Evolutionary conservation across 1,140 invertebrate genomes (phyloP).

Genomic region (Octopus sinensis): DNA sequence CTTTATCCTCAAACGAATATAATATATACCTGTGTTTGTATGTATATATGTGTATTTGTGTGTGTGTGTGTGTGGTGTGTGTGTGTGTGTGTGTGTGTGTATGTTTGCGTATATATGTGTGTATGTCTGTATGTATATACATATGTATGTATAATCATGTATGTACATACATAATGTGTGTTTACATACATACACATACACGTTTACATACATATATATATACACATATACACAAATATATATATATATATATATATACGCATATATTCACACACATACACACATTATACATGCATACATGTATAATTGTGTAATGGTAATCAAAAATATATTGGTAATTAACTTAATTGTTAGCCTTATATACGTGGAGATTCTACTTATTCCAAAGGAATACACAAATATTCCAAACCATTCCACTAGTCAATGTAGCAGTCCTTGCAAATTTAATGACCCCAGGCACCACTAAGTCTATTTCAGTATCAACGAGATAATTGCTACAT

Average conservation of each 20-base stretch:
- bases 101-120: neutral
- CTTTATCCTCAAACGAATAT: too few species aligned
- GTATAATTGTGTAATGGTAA: too few species aligned
- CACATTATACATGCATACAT: neutral
- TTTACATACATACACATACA: neutral
- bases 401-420: too few species aligned
- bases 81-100: neutral
- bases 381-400: too few species aligned
- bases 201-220: neutral
- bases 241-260: neutral
- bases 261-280: neutral
- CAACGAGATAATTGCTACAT: too few species aligned
- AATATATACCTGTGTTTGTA: neutral
- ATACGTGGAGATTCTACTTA: too few species aligned
- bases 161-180: neutral
- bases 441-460: too few species aligned
- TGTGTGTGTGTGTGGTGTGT: neutral
- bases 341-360: too few species aligned
- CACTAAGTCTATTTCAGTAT: too few species aligned
- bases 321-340: too few species aligned
- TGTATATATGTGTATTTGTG: neutral
- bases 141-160: neutral
- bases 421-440: too few species aligned
- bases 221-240: neutral
- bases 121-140: neutral